A percentile compares a stretch with the other conserved stretches of the same genome.
Conservation (phyloP, 1,140 invertebrate genomes). For the Euschistus heros region DNA sequence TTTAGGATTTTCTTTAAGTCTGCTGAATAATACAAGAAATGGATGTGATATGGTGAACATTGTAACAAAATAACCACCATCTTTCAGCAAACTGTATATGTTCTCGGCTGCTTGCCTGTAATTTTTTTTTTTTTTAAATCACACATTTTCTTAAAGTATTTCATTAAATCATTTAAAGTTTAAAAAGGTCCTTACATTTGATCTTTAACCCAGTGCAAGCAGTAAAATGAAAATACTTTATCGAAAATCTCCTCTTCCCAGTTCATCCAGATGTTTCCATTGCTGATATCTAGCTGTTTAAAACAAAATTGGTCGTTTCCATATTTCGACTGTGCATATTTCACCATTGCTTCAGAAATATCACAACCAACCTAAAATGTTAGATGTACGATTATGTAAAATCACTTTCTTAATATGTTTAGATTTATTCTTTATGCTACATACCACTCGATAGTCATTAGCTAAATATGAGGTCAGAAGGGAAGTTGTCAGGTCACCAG, state of each 20-base stretch:
- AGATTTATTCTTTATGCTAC: neutral
- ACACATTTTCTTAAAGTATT: slow-evolving; percentile 2
- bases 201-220: slow-evolving; percentile 69
- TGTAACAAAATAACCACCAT: slow-evolving; percentile 51
- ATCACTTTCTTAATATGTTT: neutral
- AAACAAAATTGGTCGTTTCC: slow-evolving; percentile 42
- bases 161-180: slow-evolving; percentile 10
- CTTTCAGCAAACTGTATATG: slow-evolving; percentile 49
- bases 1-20: slow-evolving; percentile 9
- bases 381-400: neutral
- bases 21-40: slow-evolving; percentile 47
- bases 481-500: slow-evolving; percentile 57
- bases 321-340: slow-evolving; percentile 32
- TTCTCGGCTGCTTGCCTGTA: slow-evolving; percentile 50
- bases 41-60: slow-evolving; percentile 59
- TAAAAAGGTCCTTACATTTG: slow-evolving; percentile 44
- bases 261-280: slow-evolving; percentile 38
- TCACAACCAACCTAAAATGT: slow-evolving; percentile 32
- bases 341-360: slow-evolving; percentile 35
- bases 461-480: slow-evolving; percentile 56
- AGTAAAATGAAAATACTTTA: slow-evolving; percentile 69
- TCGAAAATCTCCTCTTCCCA: slow-evolving; percentile 44
- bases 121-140: neutral
- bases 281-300: slow-evolving; percentile 51
- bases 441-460: slow-evolving; percentile 26